Evolutionary conservation across 2,797 vertebrate genomes (phyloP).

Genomic region (Jordanella pulchra): DNA sequence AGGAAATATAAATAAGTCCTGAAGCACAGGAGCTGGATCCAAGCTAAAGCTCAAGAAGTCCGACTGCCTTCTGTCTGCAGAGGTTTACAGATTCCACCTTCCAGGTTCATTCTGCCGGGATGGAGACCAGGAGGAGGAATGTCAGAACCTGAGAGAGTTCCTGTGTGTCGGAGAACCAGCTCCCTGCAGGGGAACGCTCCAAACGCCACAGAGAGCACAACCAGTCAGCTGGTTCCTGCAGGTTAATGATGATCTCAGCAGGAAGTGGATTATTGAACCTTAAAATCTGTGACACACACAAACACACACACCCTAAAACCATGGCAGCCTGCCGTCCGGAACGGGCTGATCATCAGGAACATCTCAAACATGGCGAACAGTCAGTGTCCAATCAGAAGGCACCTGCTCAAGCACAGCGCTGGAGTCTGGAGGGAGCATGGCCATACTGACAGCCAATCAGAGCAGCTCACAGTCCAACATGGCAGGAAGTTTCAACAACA

Average conservation of each 20-base stretch:
- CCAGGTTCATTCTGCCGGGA: neutral
- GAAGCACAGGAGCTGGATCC: conserved; percentile 12
- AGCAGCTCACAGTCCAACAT: neutral
- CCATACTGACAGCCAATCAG: neutral
- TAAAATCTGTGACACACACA: neutral
- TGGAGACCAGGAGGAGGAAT: conserved; percentile 3
- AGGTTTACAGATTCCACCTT: neutral
- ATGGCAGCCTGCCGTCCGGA: too few relatives aligned
- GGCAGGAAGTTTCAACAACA: neutral
- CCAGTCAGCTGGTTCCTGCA: neutral
- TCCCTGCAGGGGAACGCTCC: conserved; percentile 4
- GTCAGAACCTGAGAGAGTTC: conserved; percentile 17
- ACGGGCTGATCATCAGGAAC: neutral
- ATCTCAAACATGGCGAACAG: neutral
- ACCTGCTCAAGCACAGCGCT: conserved; percentile 42
- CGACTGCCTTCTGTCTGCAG: neutral
- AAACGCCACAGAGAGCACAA: neutral
- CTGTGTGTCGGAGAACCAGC: conserved; percentile 9
- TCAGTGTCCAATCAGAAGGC: conserved; percentile 35
- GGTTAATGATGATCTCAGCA: neutral
- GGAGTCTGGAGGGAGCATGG: conserved; percentile 8
- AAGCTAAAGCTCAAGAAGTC: conserved; percentile 58
- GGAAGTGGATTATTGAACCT: conserved; percentile 14
- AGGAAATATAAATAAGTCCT: conserved; percentile 81
- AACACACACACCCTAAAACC: conserved; percentile 11